Evolutionary conservation across 2,113 vertebrate species (phyloP), one percentile per base, ranked within the genome.

Genomic region (Cyprinus carpio): DNA sequence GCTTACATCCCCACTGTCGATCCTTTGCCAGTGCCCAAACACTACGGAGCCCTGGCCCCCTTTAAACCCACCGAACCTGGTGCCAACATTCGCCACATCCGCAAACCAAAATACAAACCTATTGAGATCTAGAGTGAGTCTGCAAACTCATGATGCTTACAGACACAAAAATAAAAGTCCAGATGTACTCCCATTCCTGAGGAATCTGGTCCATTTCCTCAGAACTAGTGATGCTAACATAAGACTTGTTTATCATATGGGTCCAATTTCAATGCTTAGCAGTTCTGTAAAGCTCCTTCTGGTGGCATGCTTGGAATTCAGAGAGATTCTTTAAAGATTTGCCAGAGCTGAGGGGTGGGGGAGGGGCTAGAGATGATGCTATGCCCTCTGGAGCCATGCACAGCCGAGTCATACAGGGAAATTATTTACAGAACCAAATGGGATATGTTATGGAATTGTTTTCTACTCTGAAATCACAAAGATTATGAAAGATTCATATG

Each of bases 51-150:
- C 13, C 85, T 91, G 86, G 91, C 96, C 88, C 97, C 97, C 2
- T 96, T 97, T 91, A 97, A 96, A 64, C 95, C 96, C 8, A 90
- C 84, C 0, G 93, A 95, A 49, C 92, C 92, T 0, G 92, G 95
- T 6, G 89, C 93, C 43, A 95, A 93, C 58, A 95, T 93, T 78
- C 95, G 96, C 76, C 95, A 97, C 84, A 92, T 96, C 84, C 94
- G 94, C 89, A 97, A 97, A 85, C 95, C 96, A 2, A 46, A 86
- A 16, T 49, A 90, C 74, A 95, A 94, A 85, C 93, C 94, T 15
- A 93, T 93, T 51, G 93, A 96, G 90, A 93, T 93, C 62, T 96
- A 92, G 94, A n/a, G 49, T 81, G 9, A 81, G 78, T 81, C 49
- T 62, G 7, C n/a, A 75, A 31, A 75, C 27, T 31, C 4, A 74